These are phyloP conservation scores for Pseudochaenichthys georgianus DNA, from an alignment of 2,797 vertebrate genomes.

Conservation along the genomic window DNA sequence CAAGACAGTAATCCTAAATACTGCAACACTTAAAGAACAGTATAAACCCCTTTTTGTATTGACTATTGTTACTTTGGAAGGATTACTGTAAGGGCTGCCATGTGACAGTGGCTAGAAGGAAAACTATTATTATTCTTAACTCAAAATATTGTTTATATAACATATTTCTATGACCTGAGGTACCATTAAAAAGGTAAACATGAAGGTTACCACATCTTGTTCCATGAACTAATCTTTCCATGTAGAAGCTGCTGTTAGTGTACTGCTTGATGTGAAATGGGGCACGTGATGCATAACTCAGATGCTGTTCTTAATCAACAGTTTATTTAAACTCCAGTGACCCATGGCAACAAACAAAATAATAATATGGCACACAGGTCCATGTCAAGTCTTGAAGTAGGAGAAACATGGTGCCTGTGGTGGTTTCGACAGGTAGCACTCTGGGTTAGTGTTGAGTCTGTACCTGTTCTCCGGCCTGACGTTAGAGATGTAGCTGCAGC, in stretches of 20 bases:
- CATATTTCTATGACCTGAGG: neutral
- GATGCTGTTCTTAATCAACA: conserved; percentile 59
- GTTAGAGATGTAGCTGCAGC: conserved; percentile 90
- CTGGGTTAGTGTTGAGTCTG: conserved; percentile 2
- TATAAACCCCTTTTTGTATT: neutral
- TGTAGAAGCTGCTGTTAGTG: conserved; percentile 23
- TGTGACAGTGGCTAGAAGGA: neutral
- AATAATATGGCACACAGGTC: conserved; percentile 26
- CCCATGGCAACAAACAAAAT: conserved; percentile 64
- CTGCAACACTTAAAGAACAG: conserved; percentile 14
- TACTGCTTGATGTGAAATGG: conserved; percentile 39
- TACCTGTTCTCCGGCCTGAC: conserved; percentile 94
- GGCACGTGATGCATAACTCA: conserved; percentile 54
- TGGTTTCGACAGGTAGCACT: neutral
- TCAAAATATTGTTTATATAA: neutral
- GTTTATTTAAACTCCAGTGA: conserved; percentile 60
- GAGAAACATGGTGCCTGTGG: neutral
- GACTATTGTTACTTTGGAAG: neutral
- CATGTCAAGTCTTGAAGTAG: neutral
- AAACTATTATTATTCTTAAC: neutral
- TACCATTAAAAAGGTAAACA: neutral
- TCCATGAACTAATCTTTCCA: conserved; percentile 37
- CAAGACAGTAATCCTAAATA: conserved; percentile 22
- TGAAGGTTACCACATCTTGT: neutral
- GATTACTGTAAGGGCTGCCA: neutral